Conservation (phyloP, 2,797 vertebrate genomes). For the Staurois parvus region DNA sequence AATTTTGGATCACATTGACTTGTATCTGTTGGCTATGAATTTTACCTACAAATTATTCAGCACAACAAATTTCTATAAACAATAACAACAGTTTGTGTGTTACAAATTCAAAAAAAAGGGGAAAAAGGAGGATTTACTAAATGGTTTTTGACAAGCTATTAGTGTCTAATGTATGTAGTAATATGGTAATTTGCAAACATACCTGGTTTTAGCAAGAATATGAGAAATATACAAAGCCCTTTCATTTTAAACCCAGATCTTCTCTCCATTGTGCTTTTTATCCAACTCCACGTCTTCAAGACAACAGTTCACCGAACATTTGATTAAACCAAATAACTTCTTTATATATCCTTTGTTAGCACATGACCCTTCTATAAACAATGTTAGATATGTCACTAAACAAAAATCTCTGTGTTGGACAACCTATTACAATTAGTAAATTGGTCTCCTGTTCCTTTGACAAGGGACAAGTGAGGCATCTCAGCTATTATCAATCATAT, state of each 20-base stretch:
- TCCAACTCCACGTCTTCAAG: not conserved
- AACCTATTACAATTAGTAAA: not conserved
- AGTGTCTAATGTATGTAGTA: not conserved
- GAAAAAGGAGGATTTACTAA: no score
- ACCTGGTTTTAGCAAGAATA: constrained; percentile 2
- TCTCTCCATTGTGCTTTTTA: not conserved
- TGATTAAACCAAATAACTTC: not conserved
- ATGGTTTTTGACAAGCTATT: no score
- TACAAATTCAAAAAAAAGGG: no score
- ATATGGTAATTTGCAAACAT: not conserved
- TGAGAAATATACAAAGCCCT: not conserved
- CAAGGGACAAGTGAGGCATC: not conserved
- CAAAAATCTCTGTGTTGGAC: not conserved
- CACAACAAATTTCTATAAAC: no score
- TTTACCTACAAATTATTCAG: no score
- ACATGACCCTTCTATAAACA: not conserved
- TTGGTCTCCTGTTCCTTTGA: not conserved
- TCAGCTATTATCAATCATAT: not conserved
- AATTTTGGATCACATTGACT: no score
- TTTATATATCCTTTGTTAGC: constrained; percentile 3
- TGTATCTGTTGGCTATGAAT: no score
- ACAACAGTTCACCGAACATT: not conserved
- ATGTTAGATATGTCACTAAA: not conserved
- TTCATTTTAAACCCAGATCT: not conserved
- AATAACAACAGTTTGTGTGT: no score